Conservation (phyloP, 1,140 invertebrate genomes). For the Drosophila melanogaster region Release_6_plus_ISO1_MT NT_033777.3:31231001-31231500, state of each 20-base stretch:
- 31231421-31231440: background rate
- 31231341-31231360: background rate
- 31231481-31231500: slow-evolving; percentile 16
- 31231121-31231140: slow-evolving; percentile 43
- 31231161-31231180: slow-evolving; percentile 49
- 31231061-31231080: slow-evolving; percentile 36
- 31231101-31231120: slow-evolving; percentile 4
- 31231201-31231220: slow-evolving; percentile 84
- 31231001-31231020: slow-evolving; percentile 77
- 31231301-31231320: background rate
- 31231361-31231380: background rate
- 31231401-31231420: background rate
- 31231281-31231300: background rate
- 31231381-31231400: background rate
- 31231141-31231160: slow-evolving; percentile 35
- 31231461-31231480: slow-evolving; percentile 36
- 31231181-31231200: slow-evolving; percentile 69
- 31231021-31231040: slow-evolving; percentile 66
- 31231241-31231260: slow-evolving; percentile 74
- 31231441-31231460: slow-evolving; percentile 35
- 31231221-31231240: slow-evolving; percentile 80
- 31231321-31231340: background rate
- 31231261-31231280: slow-evolving; percentile 75
- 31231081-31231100: slow-evolving; percentile 24
- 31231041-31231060: slow-evolving; percentile 65